phyloP scores from a whole-genome alignment of 2,888 invertebrate species.

The Trichogramma dendrolimi region DNA sequence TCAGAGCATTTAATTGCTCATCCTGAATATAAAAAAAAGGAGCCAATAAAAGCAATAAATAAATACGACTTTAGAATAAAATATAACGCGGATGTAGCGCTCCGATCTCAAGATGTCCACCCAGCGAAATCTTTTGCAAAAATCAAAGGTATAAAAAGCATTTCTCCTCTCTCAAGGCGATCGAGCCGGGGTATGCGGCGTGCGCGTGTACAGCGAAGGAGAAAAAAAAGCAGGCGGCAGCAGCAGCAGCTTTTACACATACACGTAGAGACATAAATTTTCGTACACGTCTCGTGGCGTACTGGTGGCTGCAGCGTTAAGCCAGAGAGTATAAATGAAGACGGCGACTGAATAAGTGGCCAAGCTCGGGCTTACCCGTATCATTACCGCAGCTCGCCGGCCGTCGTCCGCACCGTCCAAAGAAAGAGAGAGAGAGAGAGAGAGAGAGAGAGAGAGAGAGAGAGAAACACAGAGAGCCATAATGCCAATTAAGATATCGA shows the following conservation, averaged over 20 bases:
- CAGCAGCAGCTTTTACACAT: slow-evolving; percentile 23
- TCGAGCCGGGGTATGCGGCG: not conserved
- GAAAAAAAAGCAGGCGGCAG: slow-evolving; percentile 6
- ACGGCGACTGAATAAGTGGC: slow-evolving; percentile 18
- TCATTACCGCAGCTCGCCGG: slow-evolving; percentile 19
- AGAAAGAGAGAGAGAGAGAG: slow-evolving; percentile 4
- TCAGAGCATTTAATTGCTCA: slow-evolving; percentile 3
- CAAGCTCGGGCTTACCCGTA: slow-evolving; percentile 8
- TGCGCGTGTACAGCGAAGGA: slow-evolving; percentile 15
- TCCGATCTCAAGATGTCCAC: no score
- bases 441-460: slow-evolving; percentile 8
- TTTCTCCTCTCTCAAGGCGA: slow-evolving; percentile 14
- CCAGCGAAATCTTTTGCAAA: no score
- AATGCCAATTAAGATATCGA: slow-evolving; percentile 49
- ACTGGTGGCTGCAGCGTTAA: slow-evolving; percentile 14
- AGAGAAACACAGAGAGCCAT: slow-evolving; percentile 26
- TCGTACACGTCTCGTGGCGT: slow-evolving; percentile 16
- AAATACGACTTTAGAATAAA: no score
- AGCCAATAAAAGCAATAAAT: slow-evolving; percentile 19
- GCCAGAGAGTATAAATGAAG: slow-evolving; percentile 24
- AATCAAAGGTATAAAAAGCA: no score
- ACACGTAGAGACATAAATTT: slow-evolving; percentile 33
- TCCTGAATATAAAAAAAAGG: slow-evolving; percentile 23
- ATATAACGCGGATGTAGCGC: no score
- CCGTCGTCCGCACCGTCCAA: slow-evolving; percentile 30